phyloP scores from a whole-genome alignment of 2,113 vertebrate species.

The Dolichallabes microphthalmus region DNA sequence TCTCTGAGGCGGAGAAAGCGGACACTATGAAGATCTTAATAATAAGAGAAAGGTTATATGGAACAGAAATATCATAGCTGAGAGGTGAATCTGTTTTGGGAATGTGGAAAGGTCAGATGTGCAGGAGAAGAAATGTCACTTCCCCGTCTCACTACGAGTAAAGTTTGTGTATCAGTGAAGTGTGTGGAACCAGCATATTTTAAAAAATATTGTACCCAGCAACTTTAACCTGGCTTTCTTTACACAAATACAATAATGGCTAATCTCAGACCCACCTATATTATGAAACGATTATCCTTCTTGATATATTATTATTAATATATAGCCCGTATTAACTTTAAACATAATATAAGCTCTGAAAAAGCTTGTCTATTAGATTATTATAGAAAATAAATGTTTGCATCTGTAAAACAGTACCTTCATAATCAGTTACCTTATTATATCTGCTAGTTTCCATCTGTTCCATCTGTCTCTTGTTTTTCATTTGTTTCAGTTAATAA shows the following conservation, averaged over 20 bases:
- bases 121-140: constrained; percentile 18
- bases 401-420: neutral
- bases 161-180: neutral
- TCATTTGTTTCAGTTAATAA: neutral
- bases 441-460: neutral
- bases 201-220: neutral
- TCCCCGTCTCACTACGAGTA: neutral
- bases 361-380: neutral
- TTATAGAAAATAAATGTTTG: neutral
- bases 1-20: constrained; percentile 19
- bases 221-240: neutral
- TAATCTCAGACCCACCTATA: too few relatives aligned
- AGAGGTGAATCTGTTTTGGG: neutral
- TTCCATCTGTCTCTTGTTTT: neutral
- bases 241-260: neutral
- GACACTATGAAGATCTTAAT: constrained; percentile 29
- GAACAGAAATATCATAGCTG: constrained; percentile 13
- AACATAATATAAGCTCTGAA: too few relatives aligned
- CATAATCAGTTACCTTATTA: neutral
- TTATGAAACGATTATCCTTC: neutral
- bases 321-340: neutral
- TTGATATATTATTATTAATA: neutral
- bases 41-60: constrained; percentile 6
- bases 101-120: constrained; percentile 24
- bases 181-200: neutral